Base-by-base conservation (phyloP, 2,888 invertebrate genomes). In the Aproaerema taeniolella region DNA sequence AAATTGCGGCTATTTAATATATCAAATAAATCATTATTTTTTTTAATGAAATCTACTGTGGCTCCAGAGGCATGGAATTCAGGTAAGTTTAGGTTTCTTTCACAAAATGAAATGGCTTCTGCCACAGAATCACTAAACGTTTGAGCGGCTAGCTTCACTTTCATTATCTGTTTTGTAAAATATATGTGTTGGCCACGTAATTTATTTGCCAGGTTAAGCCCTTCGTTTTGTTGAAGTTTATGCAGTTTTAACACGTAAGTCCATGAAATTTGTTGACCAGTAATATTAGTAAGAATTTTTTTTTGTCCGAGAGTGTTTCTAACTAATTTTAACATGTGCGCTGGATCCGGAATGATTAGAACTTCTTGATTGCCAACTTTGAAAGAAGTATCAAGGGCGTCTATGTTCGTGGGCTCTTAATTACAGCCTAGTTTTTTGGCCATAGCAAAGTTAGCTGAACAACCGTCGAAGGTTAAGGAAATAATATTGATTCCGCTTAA, bases 11-110 rank as follows among this genome's bases (percentile, higher is more conserved):
- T 28, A 37, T 51, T 49, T 5, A 51, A 25, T 5, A 51, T 25
- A 33, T 51, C 53, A 17, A 53, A 48, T 11, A 47, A 9, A 15
- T 43, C 14, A 35, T 50, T 48, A 1, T 50, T 40, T 24, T 31
- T 42, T 29, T 25, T n/a, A 10, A 50, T 42, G 17, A 50, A 49
- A 6, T 41, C 33, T 6, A 40, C 39, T 5, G 48, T 49, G 1
- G 40, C 38, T 0, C 15, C 31, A 1, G 32, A 40, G 20, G 38
- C 15, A 8, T 28, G 0, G 39, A 51, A 53, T n/a, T 33, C 16
- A 1, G 11, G 10, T 4, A 50, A 1, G 2, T 38, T 31, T 2
- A 49, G 17, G 6, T 38, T 24, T 11, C 25, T 10, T 1, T 20
- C 6, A 13, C 50, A 52, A 38, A 45, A 42, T 3, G 33, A 16